Evolutionary conservation across 2,113 vertebrate genomes (phyloP).

Genomic region (Sminthopsis crassicaudata): DNA sequence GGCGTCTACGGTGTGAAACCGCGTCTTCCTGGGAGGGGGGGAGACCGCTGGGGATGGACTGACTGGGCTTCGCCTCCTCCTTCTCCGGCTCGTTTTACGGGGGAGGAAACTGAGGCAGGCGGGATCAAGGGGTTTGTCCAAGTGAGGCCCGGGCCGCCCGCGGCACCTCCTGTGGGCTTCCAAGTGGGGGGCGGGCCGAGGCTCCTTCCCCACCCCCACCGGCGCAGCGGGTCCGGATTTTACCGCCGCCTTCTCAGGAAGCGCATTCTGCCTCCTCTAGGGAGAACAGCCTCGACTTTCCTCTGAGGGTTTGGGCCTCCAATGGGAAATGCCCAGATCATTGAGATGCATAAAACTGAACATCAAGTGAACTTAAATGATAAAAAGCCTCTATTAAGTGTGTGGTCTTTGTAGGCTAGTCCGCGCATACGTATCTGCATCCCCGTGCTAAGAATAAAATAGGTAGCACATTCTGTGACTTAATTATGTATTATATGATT

Average conservation of each 20-base stretch:
- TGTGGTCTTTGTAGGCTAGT: background rate
- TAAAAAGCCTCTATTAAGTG: background rate
- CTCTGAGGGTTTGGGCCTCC: constrained; percentile 21
- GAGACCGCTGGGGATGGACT: no score
- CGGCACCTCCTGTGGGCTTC: no score
- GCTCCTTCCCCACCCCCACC: no score
- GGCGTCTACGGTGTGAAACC: accelerated
- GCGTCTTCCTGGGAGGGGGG: background rate
- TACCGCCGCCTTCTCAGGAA: no score
- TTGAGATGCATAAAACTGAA: constrained; percentile 53
- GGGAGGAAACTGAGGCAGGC: no score
- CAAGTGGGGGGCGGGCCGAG: no score
- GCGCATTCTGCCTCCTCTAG: constrained; percentile 11
- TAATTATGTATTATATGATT: background rate
- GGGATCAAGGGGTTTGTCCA: background rate
- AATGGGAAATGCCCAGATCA: constrained; percentile 45
- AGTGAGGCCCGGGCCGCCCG: no score
- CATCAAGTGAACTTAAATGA: background rate
- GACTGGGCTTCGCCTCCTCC: no score
- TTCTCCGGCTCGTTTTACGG: no score
- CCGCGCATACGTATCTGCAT: background rate
- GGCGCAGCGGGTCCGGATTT: no score
- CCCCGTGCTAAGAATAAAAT: background rate
- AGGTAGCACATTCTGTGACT: background rate
- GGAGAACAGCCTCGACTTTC: constrained; percentile 10